Conservation (phyloP, 2,797 vertebrate genomes). For the Harpagifer antarcticus region DNA sequence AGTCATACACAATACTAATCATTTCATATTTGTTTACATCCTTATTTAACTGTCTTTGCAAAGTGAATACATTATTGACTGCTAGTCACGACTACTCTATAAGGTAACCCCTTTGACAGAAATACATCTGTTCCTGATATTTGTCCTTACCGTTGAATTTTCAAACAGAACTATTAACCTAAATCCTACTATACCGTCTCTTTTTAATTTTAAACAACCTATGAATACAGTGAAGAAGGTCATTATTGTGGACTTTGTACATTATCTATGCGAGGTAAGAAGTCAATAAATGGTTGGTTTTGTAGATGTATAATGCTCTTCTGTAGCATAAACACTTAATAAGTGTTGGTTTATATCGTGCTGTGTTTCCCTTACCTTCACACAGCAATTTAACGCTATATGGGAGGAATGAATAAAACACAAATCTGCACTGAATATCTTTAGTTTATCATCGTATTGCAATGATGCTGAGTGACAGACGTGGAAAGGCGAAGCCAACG, state of each 20-base stretch:
- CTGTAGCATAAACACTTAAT: background rate
- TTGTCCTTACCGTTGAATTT: no score
- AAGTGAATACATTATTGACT: no score
- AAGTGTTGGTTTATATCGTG: background rate
- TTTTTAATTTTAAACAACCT: no score
- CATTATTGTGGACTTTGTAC: background rate
- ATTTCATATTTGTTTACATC: no score
- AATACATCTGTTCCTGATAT: no score
- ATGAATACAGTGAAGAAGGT: no score
- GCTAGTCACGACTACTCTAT: no score
- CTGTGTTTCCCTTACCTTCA: background rate
- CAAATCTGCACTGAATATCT: background rate
- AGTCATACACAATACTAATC: no score
- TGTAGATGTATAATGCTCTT: background rate
- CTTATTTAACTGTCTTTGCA: no score
- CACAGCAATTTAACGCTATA: background rate
- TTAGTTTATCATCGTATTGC: background rate
- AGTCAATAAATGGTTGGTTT: background rate
- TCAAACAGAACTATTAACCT: no score
- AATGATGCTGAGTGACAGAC: background rate
- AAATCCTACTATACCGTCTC: no score
- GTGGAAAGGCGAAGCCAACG: slow-evolving; percentile 13
- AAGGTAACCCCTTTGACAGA: no score
- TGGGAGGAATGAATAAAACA: background rate
- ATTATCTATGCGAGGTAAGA: background rate